These are phyloP conservation scores for Plutomurus gul DNA, from an alignment of 1,140 invertebrate species.

Conservation along the genomic window DNA sequence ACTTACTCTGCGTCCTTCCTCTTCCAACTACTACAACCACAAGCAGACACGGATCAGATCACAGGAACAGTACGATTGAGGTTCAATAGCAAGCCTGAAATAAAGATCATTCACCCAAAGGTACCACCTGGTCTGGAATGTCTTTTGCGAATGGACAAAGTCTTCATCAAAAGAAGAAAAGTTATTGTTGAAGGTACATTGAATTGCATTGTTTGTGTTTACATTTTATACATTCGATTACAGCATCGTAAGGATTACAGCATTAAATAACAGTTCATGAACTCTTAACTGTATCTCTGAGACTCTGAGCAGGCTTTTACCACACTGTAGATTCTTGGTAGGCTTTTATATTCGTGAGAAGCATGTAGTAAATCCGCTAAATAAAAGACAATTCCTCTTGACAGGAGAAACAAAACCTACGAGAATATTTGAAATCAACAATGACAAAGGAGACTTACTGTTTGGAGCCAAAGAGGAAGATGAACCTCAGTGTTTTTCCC, in stretches of 20 bases:
- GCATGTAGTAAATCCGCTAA: no score
- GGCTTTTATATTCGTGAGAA: no score
- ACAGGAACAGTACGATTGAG: constrained; percentile 7
- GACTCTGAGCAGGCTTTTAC: background rate
- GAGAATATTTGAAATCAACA: background rate
- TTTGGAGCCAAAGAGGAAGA: constrained; percentile 13
- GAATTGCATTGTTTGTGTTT: background rate
- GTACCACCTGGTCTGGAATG: constrained; percentile 21
- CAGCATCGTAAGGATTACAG: no score
- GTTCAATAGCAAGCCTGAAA: constrained; percentile 3
- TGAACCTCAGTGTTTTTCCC: background rate
- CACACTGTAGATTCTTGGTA: no score
- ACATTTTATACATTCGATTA: background rate
- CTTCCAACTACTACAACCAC: background rate
- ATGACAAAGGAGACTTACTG: background rate
- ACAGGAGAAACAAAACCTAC: constrained; percentile 3
- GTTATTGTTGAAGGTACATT: constrained; percentile 12
- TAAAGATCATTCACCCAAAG: constrained; percentile 24
- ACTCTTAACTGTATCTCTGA: background rate
- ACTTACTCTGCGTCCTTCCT: background rate
- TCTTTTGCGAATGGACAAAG: constrained; percentile 14
- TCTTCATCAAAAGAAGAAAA: constrained; percentile 7
- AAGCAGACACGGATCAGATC: constrained; percentile 19
- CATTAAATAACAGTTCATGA: background rate
- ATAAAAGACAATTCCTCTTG: no score